A percentile compares a stretch with the other conserved stretches of the same genome.
phyloP scores from a whole-genome alignment of 64 coral and sea anemone genomes.

The Stichodactyla mertensii region DNA sequence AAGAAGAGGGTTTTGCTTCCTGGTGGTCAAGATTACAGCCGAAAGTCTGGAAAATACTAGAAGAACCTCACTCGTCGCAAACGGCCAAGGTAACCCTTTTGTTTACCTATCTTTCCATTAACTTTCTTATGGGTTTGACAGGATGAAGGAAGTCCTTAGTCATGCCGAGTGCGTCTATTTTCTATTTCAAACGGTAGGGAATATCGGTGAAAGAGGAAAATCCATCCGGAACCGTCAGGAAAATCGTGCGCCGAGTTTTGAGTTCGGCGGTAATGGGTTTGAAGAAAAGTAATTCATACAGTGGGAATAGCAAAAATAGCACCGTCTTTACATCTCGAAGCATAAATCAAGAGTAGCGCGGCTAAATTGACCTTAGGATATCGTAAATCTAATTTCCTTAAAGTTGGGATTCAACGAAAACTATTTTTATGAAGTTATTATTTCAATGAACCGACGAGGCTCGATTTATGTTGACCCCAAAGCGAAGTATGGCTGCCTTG shows the following conservation, averaged over 20 bases:
- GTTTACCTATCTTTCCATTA: neutral
- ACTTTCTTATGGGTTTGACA: neutral
- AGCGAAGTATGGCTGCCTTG: no score
- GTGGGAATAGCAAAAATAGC: neutral
- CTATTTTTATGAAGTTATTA: neutral
- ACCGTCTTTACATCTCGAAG: neutral
- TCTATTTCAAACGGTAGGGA: neutral
- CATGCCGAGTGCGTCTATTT: neutral
- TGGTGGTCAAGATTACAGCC: conserved; percentile 70
- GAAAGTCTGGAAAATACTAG: conserved; percentile 65
- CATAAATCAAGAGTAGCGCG: neutral
- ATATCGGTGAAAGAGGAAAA: neutral
- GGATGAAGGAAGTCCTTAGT: neutral
- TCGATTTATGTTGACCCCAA: neutral
- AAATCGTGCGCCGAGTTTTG: neutral
- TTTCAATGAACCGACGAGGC: neutral
- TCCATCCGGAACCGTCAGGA: neutral
- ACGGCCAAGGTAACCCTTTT: conserved; percentile 55
- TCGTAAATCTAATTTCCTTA: neutral
- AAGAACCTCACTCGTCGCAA: conserved; percentile 76
- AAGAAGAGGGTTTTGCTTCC: conserved; percentile 49
- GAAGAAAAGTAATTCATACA: neutral
- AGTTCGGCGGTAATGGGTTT: neutral
- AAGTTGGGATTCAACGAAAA: neutral
- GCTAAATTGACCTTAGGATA: neutral